Evolutionary conservation across 2,113 vertebrate genomes (phyloP), one percentile per base, ranked within the genome.

Genomic region (Aspidoscelis tigris): DNA sequence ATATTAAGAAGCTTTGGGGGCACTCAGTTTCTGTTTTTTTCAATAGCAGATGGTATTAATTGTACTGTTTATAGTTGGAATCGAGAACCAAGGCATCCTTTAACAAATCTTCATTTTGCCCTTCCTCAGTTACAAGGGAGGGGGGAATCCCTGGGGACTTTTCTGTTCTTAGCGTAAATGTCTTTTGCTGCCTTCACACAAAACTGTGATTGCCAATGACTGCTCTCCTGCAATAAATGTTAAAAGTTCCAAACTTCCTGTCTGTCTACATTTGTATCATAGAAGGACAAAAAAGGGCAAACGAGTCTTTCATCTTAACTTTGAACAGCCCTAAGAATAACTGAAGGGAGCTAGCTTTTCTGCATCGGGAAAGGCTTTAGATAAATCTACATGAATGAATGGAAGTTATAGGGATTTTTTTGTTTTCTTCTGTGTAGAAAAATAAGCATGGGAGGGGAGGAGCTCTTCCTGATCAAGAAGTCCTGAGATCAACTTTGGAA

Each of bases 241-340:
- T 74, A 92, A 91, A 92, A 78, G 89, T 84, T 74, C 58, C 39
- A 88, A 88, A 72, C 68, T 85, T 92, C 81, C 76, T 78, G 44
- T 84, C 65, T 91, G 68, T 87, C 73, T 64, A 4, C 12, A 39
- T 85, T 71, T 80, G 39, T 86, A 90, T 92, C 26, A 83, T 86
- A 75, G 72, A 87, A 90, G 87, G 81, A 78, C 33, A 78, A 86
- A 90, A 72, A 89, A 80, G 20, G 4, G 41, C 16, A 82, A 81
- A 90, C 84, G 81, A 77, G 78, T 81, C 81, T 87, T 65, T 82
- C 39, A 47, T 64, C 85, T 88, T 88, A 61, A 81, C 82, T 91
- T 87, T 90, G 58, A 88, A 84, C 83, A 87, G 71, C 68, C 86
- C 86, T 68, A 70, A 90, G 90, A 92, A 88, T 84, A 81, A 84